Base-by-base conservation (phyloP, 92 coral and sea anemone genomes). In the Palythoa heliodiscus region DNA sequence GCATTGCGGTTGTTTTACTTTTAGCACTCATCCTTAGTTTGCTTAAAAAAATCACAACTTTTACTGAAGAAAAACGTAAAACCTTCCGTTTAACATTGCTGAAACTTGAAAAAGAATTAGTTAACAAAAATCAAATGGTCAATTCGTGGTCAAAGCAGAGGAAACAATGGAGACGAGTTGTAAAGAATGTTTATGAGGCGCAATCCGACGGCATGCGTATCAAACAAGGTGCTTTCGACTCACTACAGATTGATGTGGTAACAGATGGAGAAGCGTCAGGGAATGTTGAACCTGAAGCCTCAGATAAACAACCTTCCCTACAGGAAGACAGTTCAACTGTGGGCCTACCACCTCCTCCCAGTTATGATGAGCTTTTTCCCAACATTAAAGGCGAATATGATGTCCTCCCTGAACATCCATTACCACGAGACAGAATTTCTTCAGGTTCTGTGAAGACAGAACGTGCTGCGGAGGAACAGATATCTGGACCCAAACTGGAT, bases 141-240 rank as follows among this genome's bases (percentile, higher is more conserved):
- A 90, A 88, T 60, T 96, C 99, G 54, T 96, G 99, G 99, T 70
- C 92, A 52, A 88, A 91, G 75, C 86, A 87, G 43, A 86, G 94
- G 85, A 87, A 87, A 48, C 92, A 92, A 48, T 96, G 99, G 99
- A 90, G 79, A 73, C 88, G 99, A 86, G 90, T 96, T 82, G 98
- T 93, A 67, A 78, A 79, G 71, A 90, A 93, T 78, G 98, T 95
- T 53, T 93, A 90, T 71, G 97, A 96, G 77, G 98, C 99, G 20
- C 99, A 93, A 74, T 82, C 90, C 37, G 54, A 84, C 24, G 92
- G 88, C 78, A 84, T 88, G 37, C 75, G 54, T 71, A 79, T 91
- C 69, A 71, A 72, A 22, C 89, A 91, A 19, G 76, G 78, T 82
- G 89, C 75, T 11, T 91, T 77, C 47, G 38, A 70, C 20, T 53